phyloP scores from a whole-genome alignment of 1,140 invertebrate genomes.

The Tyrophagus putrescentiae region DNA sequence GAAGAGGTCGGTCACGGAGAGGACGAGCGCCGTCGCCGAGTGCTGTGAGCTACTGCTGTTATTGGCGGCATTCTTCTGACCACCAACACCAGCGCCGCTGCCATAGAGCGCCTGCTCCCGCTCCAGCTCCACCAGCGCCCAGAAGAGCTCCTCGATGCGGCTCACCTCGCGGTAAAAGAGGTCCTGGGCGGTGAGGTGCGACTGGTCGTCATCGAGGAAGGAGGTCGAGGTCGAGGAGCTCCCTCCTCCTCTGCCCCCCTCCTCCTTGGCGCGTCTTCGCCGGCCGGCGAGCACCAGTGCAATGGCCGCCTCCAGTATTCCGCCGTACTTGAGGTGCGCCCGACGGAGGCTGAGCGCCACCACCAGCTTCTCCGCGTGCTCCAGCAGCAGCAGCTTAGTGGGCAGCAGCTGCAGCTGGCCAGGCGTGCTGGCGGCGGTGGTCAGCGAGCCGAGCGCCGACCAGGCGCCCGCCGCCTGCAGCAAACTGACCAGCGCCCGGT shows the following conservation, averaged over 20 bases:
- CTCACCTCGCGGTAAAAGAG: slow-evolving; percentile 54
- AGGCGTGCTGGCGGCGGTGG: slow-evolving; percentile 39
- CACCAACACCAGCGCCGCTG: no score
- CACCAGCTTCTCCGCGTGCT: slow-evolving; percentile 56
- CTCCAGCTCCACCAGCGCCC: slow-evolving; percentile 31
- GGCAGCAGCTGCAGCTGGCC: no score
- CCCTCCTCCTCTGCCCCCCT: slow-evolving; percentile 25
- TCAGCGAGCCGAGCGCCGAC: slow-evolving; percentile 46
- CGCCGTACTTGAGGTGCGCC: slow-evolving; percentile 28
- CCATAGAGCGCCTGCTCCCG: slow-evolving; percentile 7
- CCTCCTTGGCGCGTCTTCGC: not conserved
- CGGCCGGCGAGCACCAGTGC: slow-evolving; percentile 40
- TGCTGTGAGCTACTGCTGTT: slow-evolving; percentile 26
- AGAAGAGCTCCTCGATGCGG: slow-evolving; percentile 34
- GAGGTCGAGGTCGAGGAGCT: slow-evolving; percentile 33
- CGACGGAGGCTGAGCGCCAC: slow-evolving; percentile 52
- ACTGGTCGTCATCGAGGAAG: no score
- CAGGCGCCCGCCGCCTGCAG: slow-evolving; percentile 57
- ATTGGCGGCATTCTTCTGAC: slow-evolving; percentile 20
- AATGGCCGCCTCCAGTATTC: slow-evolving; percentile 43
- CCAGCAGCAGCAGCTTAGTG: slow-evolving; percentile 49
- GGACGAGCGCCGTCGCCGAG: slow-evolving; percentile 28
- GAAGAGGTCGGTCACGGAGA: slow-evolving; percentile 31
- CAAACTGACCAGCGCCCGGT: slow-evolving; percentile 48
- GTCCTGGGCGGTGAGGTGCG: slow-evolving; percentile 45